Base-by-base conservation (phyloP, 2,797 vertebrate species). In the Dromococcyx pavoninus region DNA sequence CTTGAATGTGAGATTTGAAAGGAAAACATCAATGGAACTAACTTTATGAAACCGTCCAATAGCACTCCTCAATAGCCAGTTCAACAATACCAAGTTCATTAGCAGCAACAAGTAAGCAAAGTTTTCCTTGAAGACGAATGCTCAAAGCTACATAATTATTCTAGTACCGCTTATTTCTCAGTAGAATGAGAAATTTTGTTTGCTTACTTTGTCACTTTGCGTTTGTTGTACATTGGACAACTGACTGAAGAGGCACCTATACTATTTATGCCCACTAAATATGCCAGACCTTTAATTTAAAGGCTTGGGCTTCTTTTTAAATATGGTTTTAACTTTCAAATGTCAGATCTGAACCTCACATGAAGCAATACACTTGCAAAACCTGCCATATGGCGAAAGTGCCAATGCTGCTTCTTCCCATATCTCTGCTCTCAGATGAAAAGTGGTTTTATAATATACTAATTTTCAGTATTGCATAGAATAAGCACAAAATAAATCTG, bases 1-100 rank as follows among this genome's bases (percentile, higher is more conserved):
- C 23, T 54, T 21, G 17, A 88, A 85, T 50, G 57, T 4, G 51
- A 96, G 65, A 96, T 84, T 89, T 77, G 28, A 80, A 86, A 95
- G 35, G 54, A 71, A 88, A 83, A 80, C 17, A 76, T 86, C 65
- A 88, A 43, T 27, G 78, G 64, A 86, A 60, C 32, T n/a, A 66
- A 82, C 92, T 53, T 65, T 77, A n/a, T 46, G 41, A 77, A 79
- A 79, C 21, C 6, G 13, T 11, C 15, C 23, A 56, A 28, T 32
- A 53, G 53, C 35, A 35, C 13, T 67, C 13, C 41, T 46, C 57
- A 54, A 2, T 25, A 71, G 54, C 79, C 18, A 67, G 27, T 22
- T 14, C 56, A 76, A 27, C 37, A 77, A 6, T 12, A 61, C 10
- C 18, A n/a, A 56, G 10, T n/a, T 35, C 61, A 37, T 83, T 3